Evolutionary conservation across 1,140 invertebrate genomes (phyloP), one percentile per base, ranked within the genome.

Genomic region (Babylonia areolata): DNA sequence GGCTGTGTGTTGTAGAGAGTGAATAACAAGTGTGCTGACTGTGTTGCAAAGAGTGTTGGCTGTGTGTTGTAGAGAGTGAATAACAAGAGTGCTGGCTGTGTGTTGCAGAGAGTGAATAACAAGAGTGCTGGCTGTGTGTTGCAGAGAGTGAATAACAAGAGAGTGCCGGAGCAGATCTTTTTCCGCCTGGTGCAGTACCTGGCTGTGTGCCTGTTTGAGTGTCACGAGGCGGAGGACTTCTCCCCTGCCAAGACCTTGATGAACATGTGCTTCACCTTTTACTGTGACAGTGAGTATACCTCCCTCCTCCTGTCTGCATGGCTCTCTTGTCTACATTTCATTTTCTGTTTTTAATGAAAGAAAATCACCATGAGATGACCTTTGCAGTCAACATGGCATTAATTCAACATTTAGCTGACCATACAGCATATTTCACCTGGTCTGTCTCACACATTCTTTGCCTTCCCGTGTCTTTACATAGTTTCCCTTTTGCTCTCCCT

Each of bases 181-280:
- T 97, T 96, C 93, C 96, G 96, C 1, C 93, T 97, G 85, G 96
- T 97, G 11, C 97, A 97, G 93, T 96, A 97, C 93, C 97, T 97
- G 92, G 96, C 97, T 5, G 95, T 97, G 20, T 96, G 96, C 23
- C 94, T 97, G 64, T 97, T 97, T 91, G 97, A 97, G 93, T 97
- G 97, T 88, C 95, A 96, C 85, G 96, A 97, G 90, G 96, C 96
- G 5, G 96, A 97, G 89, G 96, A 97, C 91, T 97, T 96, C 89
- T 96, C 95, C 5, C 96, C 97, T 17, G 97, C 97, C 12, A 97
- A 97, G 90, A 96, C 96, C 69, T 95, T 97, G 23, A 97, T 97
- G 97, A 97, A 97, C 91, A 96, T 97, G 95, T 97, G 97, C 90
- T 97, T 97, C 91, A 96, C 97, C 31, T 97, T 97, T 94, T 97